Evolutionary conservation across 2,113 vertebrate species (phyloP).

Genomic region (Pavo muticus): DNA sequence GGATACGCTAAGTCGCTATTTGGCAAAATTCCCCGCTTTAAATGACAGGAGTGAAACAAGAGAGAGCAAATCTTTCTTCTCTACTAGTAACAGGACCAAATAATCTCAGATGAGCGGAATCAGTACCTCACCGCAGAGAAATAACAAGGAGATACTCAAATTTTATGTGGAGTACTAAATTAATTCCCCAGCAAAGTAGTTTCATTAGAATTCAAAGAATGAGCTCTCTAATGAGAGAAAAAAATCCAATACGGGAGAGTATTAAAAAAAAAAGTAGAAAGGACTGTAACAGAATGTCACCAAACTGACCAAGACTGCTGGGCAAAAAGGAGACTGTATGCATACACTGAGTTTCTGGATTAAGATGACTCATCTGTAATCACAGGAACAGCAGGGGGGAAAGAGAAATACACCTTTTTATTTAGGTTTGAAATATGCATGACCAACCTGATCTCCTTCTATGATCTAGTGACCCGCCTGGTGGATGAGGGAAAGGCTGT

Average conservation of each 20-base stretch:
- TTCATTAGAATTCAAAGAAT: background rate
- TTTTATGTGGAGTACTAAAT: background rate
- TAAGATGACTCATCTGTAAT: background rate
- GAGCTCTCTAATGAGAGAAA: background rate
- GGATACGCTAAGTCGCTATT: slow-evolving; percentile 28
- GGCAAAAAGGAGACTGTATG: background rate
- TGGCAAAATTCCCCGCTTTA: slow-evolving; percentile 49
- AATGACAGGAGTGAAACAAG: slow-evolving; percentile 1
- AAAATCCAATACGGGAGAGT: background rate
- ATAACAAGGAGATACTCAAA: background rate
- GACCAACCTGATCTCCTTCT: no score
- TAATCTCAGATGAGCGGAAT: background rate
- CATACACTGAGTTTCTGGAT: background rate
- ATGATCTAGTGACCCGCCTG: no score
- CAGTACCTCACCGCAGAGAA: background rate
- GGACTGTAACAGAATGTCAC: background rate
- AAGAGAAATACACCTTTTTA: background rate
- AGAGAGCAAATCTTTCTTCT: background rate
- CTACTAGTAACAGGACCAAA: background rate
- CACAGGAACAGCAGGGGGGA: background rate
- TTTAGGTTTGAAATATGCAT: background rate
- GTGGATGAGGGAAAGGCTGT: no score
- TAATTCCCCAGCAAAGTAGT: background rate
- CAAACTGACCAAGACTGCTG: background rate
- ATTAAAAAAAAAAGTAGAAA: background rate